Evolutionary conservation across 2,113 vertebrate genomes (phyloP).

Genomic region (Hypocryptadius cinnamomeus): DNA sequence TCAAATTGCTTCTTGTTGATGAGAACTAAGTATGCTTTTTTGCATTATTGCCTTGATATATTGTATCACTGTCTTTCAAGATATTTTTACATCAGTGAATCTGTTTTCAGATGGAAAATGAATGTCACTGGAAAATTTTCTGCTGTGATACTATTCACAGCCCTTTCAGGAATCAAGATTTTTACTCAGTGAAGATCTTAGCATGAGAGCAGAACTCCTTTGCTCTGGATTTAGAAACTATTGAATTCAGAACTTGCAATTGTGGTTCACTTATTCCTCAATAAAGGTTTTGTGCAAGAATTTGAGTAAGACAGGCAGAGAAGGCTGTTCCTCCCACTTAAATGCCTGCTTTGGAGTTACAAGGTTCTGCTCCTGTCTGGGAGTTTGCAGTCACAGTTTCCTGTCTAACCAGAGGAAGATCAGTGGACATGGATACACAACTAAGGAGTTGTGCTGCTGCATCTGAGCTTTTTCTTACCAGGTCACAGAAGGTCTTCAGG

Average conservation of each 20-base stretch:
- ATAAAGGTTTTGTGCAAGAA: neutral
- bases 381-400: rapidly evolving
- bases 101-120: neutral
- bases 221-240: neutral
- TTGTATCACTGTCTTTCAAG: neutral
- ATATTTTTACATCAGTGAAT: neutral
- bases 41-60: neutral
- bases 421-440: neutral
- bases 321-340: neutral
- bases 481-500: neutral
- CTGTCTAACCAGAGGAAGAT: neutral
- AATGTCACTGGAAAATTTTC: neutral
- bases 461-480: neutral
- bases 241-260: neutral
- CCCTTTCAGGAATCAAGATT: neutral
- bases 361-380: neutral
- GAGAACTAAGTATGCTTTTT: neutral
- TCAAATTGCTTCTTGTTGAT: neutral
- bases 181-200: neutral
- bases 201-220: neutral
- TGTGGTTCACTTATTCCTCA: neutral
- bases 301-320: neutral
- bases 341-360: neutral
- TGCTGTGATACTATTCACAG: neutral
- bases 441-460: neutral